A percentile compares a stretch with the other conserved stretches of the same genome.
Conservation (phyloP, 2,113 vertebrate species). For the Bubo scandiacus region DNA sequence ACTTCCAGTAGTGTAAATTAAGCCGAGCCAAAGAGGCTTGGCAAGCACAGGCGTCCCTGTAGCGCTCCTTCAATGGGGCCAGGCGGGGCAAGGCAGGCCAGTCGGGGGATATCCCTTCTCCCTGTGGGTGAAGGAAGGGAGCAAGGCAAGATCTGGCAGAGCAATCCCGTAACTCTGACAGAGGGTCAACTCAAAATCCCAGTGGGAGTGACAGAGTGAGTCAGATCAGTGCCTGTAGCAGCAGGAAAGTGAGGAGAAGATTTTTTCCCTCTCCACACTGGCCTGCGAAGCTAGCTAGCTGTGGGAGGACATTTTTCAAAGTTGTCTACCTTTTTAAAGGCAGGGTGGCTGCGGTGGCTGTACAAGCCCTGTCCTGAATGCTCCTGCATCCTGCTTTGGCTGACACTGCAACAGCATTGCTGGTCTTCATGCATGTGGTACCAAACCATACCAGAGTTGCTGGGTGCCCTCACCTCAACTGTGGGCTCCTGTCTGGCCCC, state of each 20-base stretch:
- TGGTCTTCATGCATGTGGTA: fast-evolving
- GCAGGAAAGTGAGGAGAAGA: not conserved
- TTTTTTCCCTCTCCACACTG: not conserved
- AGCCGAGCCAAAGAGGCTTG: not conserved
- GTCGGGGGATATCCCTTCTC: not conserved
- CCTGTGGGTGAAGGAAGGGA: not conserved
- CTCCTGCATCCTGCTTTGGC: not conserved
- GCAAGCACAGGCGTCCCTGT: fast-evolving
- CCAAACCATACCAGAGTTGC: fast-evolving
- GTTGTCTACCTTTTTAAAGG: not conserved
- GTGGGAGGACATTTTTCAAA: not conserved
- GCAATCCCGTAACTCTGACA: fast-evolving
- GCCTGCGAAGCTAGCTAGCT: not conserved
- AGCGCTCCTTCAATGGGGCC: not conserved
- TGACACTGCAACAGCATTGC: not conserved
- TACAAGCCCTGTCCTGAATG: not conserved
- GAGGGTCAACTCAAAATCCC: not conserved
- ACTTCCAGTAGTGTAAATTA: not conserved
- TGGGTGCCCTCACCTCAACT: not conserved
- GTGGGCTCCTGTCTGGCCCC: not conserved
- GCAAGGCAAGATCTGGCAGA: not conserved
- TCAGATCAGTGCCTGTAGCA: not conserved
- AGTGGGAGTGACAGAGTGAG: not conserved
- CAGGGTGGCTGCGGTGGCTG: not conserved
- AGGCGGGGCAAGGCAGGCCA: not conserved